Conservation (phyloP, 2,113 vertebrate genomes). For the Rhombomys opimus region DNA sequence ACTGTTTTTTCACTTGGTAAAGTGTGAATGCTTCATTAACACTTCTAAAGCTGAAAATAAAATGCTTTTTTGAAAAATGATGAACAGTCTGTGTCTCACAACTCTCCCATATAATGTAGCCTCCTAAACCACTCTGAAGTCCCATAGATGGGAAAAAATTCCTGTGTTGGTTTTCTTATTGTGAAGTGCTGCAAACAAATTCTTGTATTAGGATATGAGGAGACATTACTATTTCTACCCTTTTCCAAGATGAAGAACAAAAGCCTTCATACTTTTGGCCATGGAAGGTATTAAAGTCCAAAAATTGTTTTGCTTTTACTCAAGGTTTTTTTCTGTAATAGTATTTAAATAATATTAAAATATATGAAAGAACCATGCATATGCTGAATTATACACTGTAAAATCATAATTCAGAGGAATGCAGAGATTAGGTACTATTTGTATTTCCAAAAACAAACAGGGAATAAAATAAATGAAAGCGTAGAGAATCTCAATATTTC, state of each 20-base stretch:
- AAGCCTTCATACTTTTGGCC: neutral
- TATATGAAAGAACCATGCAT: neutral
- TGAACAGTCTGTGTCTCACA: conserved; percentile 42
- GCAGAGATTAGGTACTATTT: neutral
- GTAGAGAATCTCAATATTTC: neutral
- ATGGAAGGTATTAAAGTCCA: neutral
- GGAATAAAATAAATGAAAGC: neutral
- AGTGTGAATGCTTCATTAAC: conserved; percentile 73
- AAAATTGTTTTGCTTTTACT: neutral
- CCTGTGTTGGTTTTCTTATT: neutral
- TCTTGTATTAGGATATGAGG: neutral
- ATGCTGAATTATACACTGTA: neutral
- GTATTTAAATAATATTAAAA: neutral
- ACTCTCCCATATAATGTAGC: neutral
- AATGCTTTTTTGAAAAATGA: conserved; percentile 61
- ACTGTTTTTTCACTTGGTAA: conserved; percentile 51
- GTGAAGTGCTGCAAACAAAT: too few relatives aligned
- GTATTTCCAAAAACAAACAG: neutral
- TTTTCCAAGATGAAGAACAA: neutral
- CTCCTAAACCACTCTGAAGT: neutral
- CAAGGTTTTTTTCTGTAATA: neutral
- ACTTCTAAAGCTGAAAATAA: conserved; percentile 60
- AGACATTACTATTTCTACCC: neutral
- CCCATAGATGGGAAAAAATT: too few relatives aligned
- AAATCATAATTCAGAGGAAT: conserved; percentile 6